Conservation (phyloP, 35 echinoderm and acorn worm genomes). For the Lytechinus pictus region DNA sequence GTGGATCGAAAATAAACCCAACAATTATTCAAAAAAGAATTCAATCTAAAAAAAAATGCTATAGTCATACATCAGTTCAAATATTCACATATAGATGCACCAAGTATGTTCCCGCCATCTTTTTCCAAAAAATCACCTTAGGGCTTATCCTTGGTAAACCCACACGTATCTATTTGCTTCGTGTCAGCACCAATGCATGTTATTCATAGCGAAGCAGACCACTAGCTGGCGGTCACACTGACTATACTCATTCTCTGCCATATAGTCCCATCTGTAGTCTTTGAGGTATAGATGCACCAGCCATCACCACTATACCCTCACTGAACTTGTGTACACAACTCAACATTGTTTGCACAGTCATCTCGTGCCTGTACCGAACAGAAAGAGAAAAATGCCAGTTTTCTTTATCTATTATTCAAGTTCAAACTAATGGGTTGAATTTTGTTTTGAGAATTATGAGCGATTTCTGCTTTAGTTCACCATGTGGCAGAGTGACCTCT, state of each 20-base stretch:
- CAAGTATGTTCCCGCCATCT: not conserved
- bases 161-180: slow-evolving; percentile 10
- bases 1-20: not conserved
- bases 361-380: slow-evolving; percentile 24
- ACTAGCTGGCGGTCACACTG: not conserved
- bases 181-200: slow-evolving; percentile 16
- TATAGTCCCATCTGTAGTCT: slow-evolving; percentile 41
- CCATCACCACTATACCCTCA: not conserved
- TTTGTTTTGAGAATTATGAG: slow-evolving; percentile 5
- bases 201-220: not conserved
- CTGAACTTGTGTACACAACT: slow-evolving; percentile 36
- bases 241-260: not conserved
- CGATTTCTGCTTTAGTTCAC: not conserved
- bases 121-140: not conserved
- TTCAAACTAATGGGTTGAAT: not conserved
- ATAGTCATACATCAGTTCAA: not conserved
- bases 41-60: not conserved
- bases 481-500: not conserved
- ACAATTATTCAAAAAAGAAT: not conserved
- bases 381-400: slow-evolving; percentile 41
- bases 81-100: not conserved
- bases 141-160: not conserved
- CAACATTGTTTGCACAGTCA: slow-evolving; percentile 41
- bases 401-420: slow-evolving; percentile 14
- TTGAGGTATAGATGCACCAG: not conserved